Conservation (phyloP, 2,888 invertebrate genomes). For the Brachypalpus laphriformis region DNA sequence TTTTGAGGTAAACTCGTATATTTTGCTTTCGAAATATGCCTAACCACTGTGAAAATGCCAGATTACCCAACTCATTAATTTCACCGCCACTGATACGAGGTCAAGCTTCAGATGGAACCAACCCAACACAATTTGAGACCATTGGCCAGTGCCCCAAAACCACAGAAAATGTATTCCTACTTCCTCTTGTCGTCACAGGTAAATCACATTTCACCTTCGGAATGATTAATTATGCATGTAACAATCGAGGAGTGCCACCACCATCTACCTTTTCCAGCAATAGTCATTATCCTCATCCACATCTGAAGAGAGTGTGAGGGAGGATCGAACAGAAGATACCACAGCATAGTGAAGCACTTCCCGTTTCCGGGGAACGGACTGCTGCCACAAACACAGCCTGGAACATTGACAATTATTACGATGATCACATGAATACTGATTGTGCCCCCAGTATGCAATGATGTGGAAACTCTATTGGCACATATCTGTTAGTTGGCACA, state of each 20-base stretch:
- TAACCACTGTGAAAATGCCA: slow-evolving; percentile 26
- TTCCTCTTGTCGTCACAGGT: slow-evolving; percentile 22
- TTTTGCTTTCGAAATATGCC: background rate
- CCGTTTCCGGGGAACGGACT: slow-evolving; percentile 53
- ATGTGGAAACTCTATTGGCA: slow-evolving; percentile 48
- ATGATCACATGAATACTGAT: slow-evolving; percentile 64
- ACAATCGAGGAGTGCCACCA: slow-evolving; percentile 53
- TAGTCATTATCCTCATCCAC: slow-evolving; percentile 59
- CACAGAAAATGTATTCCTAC: slow-evolving; percentile 4
- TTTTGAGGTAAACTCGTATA: no score
- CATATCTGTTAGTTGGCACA: slow-evolving; percentile 4
- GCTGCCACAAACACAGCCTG: background rate
- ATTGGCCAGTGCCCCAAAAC: background rate
- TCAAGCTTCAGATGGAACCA: background rate
- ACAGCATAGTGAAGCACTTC: slow-evolving; percentile 47
- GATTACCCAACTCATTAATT: slow-evolving; percentile 49
- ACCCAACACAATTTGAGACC: background rate
- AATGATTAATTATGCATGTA: slow-evolving; percentile 69
- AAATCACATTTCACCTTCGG: slow-evolving; percentile 57
- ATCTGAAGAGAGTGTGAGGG: slow-evolving; percentile 31
- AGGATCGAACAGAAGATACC: slow-evolving; percentile 14
- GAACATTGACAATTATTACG: slow-evolving; percentile 53
- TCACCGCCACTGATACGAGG: slow-evolving; percentile 17
- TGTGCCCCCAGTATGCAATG: slow-evolving; percentile 45
- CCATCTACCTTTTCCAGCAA: slow-evolving; percentile 22